These are phyloP conservation scores for Xenopus laevis DNA, from an alignment of 2,113 vertebrate species.

Conservation along the genomic window DNA sequence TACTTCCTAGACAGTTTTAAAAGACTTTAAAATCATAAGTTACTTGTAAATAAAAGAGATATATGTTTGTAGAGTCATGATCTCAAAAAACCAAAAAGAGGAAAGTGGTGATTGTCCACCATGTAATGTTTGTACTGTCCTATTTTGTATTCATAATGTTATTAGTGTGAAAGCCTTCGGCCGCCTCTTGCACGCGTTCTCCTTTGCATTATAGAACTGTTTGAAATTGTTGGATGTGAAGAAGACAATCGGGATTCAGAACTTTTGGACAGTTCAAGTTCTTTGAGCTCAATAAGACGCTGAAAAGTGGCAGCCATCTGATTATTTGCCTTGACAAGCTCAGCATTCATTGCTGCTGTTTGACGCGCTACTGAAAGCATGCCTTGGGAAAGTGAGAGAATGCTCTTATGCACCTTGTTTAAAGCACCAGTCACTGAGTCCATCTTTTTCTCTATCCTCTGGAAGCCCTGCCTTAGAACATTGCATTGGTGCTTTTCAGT, in stretches of 20 bases:
- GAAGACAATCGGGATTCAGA: slow-evolving; percentile 2
- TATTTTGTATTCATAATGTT: neutral
- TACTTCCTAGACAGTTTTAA: slow-evolving; percentile 34
- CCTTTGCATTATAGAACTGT: slow-evolving; percentile 29
- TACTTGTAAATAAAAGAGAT: slow-evolving; percentile 11
- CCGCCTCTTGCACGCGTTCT: slow-evolving; percentile 17
- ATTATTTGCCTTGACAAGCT: slow-evolving; percentile 36
- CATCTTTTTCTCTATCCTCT: slow-evolving; percentile 42
- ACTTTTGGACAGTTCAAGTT: slow-evolving; percentile 36
- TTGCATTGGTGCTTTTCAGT: slow-evolving; percentile 30
- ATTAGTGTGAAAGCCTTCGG: slow-evolving; percentile 16
- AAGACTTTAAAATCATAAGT: slow-evolving; percentile 29
- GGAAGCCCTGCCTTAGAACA: slow-evolving; percentile 31
- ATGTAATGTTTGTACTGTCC: neutral
- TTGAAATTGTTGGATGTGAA: slow-evolving; percentile 21
- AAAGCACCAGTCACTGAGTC: slow-evolving; percentile 27
- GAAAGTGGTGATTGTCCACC: slow-evolving; percentile 22
- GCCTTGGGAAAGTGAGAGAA: slow-evolving; percentile 33
- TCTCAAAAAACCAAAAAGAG: slow-evolving; percentile 9
- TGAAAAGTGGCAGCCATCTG: slow-evolving; percentile 38
- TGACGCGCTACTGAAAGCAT: slow-evolving; percentile 33
- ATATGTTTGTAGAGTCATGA: neutral
- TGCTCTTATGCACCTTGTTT: slow-evolving; percentile 39
- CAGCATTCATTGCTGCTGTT: slow-evolving; percentile 33
- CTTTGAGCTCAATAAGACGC: slow-evolving; percentile 37